Base-by-base conservation (phyloP, 2,113 vertebrate genomes). In the Corapipo altera region DNA sequence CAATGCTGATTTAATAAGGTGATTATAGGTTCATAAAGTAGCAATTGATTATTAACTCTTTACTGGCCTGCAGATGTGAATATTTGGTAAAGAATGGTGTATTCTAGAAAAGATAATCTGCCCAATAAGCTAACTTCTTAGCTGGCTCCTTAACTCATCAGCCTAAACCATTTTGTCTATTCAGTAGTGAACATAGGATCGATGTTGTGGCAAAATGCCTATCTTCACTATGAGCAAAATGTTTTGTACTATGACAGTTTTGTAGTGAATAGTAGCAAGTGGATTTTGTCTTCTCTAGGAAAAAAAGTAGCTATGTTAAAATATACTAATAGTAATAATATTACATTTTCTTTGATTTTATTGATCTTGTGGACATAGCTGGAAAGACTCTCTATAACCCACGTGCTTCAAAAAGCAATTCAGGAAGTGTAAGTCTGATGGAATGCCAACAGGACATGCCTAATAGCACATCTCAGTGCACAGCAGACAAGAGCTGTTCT, bases 11-110 rank as follows among this genome's bases (percentile, higher is more conserved):
- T 92, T 93, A 92, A 91, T 85, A 95, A 75, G 81, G 20, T 78
- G 41, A 65, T 94, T 92, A 88, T 59, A 75, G 67, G 78, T 93
- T 84, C 92, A 70, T 78, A 91, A 85, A 89, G 43, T 37, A 88
- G 54, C 70, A 88, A 93, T 76, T 90, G 79, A 92, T 94, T 86
- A 93, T 95, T 96, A 94, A 96, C 86, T 55, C 77, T 76, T 91
- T 62, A n/a, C 22, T 90, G 39, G 44, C 48, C 39, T 57, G 37
- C 14, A 77, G 67, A 77, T 64, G 14, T 54, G 66, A 77, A 30
- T 61, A 76, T 82, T 88, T 71, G 39, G 52, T n/a, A 77, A 73
- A 52, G 28, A 71, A 71, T 6, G 2, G 17, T 48, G 2, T n/a
- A 55, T 33, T 78, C 32, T 26, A 70, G 24, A 69, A 78, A 49